Conservation (phyloP, 2,113 vertebrate genomes). For the Rhadina sibilatrix region DNA sequence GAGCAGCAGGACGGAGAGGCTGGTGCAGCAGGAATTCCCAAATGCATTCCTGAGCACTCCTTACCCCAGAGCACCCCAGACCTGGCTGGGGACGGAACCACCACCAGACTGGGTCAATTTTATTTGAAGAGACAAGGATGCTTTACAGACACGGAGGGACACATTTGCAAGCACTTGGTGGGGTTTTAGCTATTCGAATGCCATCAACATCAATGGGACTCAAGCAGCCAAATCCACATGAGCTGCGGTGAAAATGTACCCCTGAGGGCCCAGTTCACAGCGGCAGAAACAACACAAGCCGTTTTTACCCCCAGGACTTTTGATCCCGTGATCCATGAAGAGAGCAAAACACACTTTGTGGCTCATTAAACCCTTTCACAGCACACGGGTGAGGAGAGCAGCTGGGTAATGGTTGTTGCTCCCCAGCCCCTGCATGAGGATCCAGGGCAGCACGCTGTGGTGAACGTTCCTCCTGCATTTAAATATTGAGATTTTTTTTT, state of each 20-base stretch:
- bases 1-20: rapidly evolving
- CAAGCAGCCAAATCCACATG: not conserved
- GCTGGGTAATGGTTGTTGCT: not conserved
- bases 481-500: not conserved
- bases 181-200: not conserved
- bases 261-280: not conserved
- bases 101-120: not conserved
- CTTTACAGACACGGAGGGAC: not conserved
- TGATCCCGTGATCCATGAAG: not conserved
- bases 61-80: not conserved
- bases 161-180: not conserved
- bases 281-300: not conserved
- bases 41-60: not conserved
- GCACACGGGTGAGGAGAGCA: not conserved
- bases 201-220: not conserved
- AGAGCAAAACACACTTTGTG: constrained; percentile 26
- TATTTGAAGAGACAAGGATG: not conserved
- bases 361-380: constrained; percentile 27
- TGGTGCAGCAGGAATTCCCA: not conserved
- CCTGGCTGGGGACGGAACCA: not conserved
- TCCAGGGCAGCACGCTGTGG: not conserved
- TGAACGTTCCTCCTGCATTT: not conserved
- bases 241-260: not conserved
- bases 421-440: not conserved
- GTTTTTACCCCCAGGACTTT: not conserved